These are phyloP conservation scores for Mya arenaria DNA, from an alignment of 1,140 invertebrate genomes.

Conservation along the genomic window DNA sequence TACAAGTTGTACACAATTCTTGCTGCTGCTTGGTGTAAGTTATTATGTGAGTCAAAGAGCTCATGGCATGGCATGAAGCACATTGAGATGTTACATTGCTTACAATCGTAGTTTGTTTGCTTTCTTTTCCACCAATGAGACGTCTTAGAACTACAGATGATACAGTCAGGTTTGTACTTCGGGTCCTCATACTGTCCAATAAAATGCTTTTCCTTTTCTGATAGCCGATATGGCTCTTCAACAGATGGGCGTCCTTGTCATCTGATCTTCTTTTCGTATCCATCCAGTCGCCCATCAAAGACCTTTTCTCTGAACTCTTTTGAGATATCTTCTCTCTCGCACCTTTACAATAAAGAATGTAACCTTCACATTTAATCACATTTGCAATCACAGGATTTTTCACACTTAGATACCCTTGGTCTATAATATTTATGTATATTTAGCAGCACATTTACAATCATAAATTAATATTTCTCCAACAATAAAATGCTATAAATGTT, in stretches of 20 bases:
- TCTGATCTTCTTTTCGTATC: neutral
- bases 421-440: no score
- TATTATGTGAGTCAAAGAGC: neutral
- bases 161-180: conserved; percentile 14
- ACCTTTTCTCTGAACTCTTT: conserved; percentile 16
- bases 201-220: conserved; percentile 11
- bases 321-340: neutral
- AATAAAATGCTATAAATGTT: no score
- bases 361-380: no score
- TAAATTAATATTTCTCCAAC: no score
- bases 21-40: conserved; percentile 18
- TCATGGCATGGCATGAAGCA: conserved; percentile 7
- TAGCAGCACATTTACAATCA: no score
- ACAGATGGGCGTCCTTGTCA: conserved; percentile 9
- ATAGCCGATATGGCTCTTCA: neutral
- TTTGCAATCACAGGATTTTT: no score
- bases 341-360: neutral
- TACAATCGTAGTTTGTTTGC: neutral
- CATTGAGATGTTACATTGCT: conserved; percentile 21
- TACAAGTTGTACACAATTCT: neutral
- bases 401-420: no score
- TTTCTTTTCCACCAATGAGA: conserved; percentile 21
- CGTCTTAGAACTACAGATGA: conserved; percentile 9
- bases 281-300: conserved; percentile 3
- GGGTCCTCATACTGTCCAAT: conserved; percentile 2